Percentiles rank a stretch among this genome's conserved stretches.
Evolutionary conservation across 1,140 invertebrate species (phyloP).

Genomic region (Rhopalosiphum maidis): DNA sequence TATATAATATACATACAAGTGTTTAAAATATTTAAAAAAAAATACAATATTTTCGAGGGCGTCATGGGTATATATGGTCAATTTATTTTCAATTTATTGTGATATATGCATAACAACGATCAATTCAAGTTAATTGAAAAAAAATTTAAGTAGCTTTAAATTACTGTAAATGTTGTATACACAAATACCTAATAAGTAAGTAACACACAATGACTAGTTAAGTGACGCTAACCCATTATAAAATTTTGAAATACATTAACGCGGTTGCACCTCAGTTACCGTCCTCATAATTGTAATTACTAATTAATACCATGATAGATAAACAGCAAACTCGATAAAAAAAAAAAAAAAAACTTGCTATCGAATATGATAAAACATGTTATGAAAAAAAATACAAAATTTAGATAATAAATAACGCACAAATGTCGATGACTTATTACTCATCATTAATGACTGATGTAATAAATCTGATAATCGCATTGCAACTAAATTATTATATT

Average conservation of each 20-base stretch:
- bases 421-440: too few species aligned
- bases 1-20: background rate
- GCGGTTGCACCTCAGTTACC: background rate
- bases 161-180: background rate
- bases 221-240: background rate
- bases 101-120: background rate
- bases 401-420: too few species aligned
- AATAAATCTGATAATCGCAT: background rate
- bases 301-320: background rate
- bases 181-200: too few species aligned
- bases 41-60: background rate
- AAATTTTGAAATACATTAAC: background rate
- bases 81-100: conserved; percentile 5
- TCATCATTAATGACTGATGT: background rate
- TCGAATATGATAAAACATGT: background rate
- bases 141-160: background rate
- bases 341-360: background rate
- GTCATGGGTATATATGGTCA: background rate
- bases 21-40: background rate
- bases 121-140: background rate
- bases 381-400: too few species aligned
- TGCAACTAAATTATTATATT: too few species aligned
- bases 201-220: background rate
- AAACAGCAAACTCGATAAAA: background rate
- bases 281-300: background rate